phyloP scores from a whole-genome alignment of 2,113 vertebrate species.

The human (Homo sapiens) region GRCh38 chr4:9766501-9767000 shows the following conservation, averaged over 20 bases:
- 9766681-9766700: neutral
- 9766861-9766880: neutral
- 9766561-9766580: no score
- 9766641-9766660: no score
- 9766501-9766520: no score
- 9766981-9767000: no score
- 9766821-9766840: accelerated
- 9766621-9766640: no score
- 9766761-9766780: accelerated
- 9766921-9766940: neutral
- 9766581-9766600: no score
- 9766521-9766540: no score
- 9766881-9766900: neutral
- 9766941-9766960: neutral
- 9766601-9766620: no score
- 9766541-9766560: no score
- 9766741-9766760: accelerated
- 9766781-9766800: neutral
- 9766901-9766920: neutral
- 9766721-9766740: neutral
- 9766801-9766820: accelerated
- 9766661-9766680: neutral
- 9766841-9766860: neutral
- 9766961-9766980: neutral
- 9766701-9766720: neutral